phyloP scores from a whole-genome alignment of 2,797 vertebrate genomes.

The Lagocephalus sceleratus region DNA sequence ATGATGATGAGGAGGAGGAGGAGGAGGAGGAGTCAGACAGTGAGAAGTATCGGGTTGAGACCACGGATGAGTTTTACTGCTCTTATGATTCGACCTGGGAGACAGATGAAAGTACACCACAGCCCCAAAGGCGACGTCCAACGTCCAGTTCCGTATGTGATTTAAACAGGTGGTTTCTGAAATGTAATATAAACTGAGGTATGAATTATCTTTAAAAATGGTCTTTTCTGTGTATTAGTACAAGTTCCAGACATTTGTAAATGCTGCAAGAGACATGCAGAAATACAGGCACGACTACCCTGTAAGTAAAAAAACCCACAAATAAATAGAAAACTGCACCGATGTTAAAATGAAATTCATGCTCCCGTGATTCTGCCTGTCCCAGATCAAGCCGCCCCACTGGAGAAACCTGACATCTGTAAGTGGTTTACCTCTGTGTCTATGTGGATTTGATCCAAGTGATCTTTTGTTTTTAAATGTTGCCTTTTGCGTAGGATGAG shows the following conservation, averaged over 20 bases:
- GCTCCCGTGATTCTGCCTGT: not conserved
- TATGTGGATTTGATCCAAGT: not conserved
- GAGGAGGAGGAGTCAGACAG: not conserved
- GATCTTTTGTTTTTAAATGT: not conserved
- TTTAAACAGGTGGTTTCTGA: too few species aligned
- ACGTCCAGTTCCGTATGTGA: constrained; percentile 7
- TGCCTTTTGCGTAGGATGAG: constrained; percentile 2
- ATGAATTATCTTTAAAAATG: too few species aligned
- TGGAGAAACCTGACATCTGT: not conserved
- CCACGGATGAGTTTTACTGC: constrained; percentile 49
- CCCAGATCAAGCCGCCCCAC: fast-evolving
- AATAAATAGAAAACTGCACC: not conserved
- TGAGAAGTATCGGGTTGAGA: constrained; percentile 12
- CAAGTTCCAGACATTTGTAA: constrained; percentile 67
- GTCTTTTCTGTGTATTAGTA: constrained; percentile 4
- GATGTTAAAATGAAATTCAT: not conserved
- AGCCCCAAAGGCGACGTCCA: fast-evolving
- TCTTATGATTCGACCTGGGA: constrained; percentile 89
- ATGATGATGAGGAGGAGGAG: not conserved
- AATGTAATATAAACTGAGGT: too few species aligned
- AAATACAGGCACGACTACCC: constrained; percentile 81
- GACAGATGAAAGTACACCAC: not conserved
- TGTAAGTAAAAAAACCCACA: constrained; percentile 64
- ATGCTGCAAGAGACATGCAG: constrained; percentile 80
- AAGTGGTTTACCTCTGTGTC: not conserved